phyloP scores from a whole-genome alignment of 2,888 invertebrate genomes.

The Beris morrisii region DNA sequence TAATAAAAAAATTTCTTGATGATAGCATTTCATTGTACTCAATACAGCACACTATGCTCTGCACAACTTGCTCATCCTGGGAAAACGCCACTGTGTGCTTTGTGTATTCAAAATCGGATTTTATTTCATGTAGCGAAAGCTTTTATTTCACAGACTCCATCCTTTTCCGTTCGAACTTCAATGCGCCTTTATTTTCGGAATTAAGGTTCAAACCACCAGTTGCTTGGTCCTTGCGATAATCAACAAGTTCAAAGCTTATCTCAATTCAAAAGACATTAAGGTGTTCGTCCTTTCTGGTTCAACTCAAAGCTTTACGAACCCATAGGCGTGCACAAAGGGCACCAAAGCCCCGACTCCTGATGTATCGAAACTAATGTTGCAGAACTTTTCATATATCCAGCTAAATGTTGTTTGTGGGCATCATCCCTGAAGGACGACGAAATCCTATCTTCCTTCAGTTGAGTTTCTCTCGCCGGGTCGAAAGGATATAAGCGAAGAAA shows the following conservation, averaged over 20 bases:
- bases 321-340: slow-evolving; percentile 2
- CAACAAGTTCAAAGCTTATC: slow-evolving; percentile 5
- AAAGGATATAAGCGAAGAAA: slow-evolving; percentile 26
- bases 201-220: slow-evolving; percentile 21
- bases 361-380: slow-evolving; percentile 5
- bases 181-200: not conserved
- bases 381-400: slow-evolving; percentile 11
- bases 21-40: too few relatives aligned
- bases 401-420: too few relatives aligned
- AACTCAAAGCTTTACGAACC: slow-evolving; percentile 5
- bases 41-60: too few relatives aligned
- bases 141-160: too few relatives aligned
- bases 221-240: not conserved
- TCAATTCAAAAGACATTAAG: not conserved
- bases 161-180: too few relatives aligned
- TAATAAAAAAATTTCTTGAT: too few relatives aligned
- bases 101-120: too few relatives aligned
- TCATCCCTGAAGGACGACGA: slow-evolving; percentile 12
- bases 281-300: not conserved
- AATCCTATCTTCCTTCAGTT: slow-evolving; percentile 31
- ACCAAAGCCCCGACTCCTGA: not conserved
- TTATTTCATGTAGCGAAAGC: too few relatives aligned
- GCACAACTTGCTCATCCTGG: too few relatives aligned
- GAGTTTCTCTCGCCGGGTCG: slow-evolving; percentile 38
- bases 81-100: too few relatives aligned